These are phyloP conservation scores for Dioctria rufipes DNA, from an alignment of 2,888 invertebrate species.

Conservation along the genomic window DNA sequence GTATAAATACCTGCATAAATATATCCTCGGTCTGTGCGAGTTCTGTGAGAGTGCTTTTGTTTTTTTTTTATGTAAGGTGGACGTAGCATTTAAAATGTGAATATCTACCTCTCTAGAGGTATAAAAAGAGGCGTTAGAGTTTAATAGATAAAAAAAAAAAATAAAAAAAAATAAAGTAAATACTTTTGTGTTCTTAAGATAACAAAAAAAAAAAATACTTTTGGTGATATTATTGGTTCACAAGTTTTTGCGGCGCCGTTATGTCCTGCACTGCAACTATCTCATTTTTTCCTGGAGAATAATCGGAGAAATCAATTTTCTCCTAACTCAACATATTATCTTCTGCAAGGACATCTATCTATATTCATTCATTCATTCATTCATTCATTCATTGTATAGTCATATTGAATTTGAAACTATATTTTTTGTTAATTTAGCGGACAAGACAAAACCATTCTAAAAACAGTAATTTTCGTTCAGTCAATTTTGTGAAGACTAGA, in stretches of 20 bases:
- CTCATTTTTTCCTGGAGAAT: not conserved
- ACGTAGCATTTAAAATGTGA: not conserved
- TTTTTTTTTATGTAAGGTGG: not conserved
- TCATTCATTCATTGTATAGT: not conserved
- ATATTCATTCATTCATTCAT: not conserved
- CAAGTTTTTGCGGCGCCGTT: constrained; percentile 30
- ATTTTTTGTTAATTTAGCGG: not conserved
- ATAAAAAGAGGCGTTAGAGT: not conserved
- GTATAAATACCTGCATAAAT: not conserved
- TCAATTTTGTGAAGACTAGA: constrained; percentile 4
- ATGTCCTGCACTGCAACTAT: constrained; percentile 2
- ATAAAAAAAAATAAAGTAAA: constrained; percentile 6
- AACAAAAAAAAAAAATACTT: not conserved
- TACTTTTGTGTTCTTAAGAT: not conserved
- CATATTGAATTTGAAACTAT: not conserved
- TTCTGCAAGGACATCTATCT: constrained; percentile 23
- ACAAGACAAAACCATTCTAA: not conserved
- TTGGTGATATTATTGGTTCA: constrained; percentile 37
- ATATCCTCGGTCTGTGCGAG: not conserved
- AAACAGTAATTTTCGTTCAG: not conserved
- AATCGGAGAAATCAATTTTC: constrained; percentile 36
- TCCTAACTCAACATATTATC: constrained; percentile 1
- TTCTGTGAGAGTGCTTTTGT: not conserved
- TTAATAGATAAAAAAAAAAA: not conserved
- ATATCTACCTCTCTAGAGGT: not conserved